Base-by-base conservation (phyloP, 2,888 invertebrate genomes). In the Agapetus fuscipes region DNA sequence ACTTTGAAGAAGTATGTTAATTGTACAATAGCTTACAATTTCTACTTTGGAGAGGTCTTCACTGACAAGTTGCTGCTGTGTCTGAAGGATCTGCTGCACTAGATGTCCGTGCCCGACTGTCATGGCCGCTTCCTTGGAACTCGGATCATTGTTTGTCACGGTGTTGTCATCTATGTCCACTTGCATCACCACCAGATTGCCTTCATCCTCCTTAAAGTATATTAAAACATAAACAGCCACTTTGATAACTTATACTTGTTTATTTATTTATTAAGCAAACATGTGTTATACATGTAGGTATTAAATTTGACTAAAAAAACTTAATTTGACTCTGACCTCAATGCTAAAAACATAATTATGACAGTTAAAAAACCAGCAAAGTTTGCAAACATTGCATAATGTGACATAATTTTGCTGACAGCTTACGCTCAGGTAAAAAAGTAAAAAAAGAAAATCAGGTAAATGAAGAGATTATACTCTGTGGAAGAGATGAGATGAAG, bases 31-130 rank as follows among this genome's bases (percentile, higher is more conserved):
- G 59, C 74, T 67, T 63, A 76, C 75, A 49, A 78, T 75, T 59
- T 78, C 77, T 11, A 74, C 72, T 64, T 72, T 75, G 17, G 66
- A 63, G 43, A 59, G 46, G 29, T 53, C 56, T 39, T 57, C 62
- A 52, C 74, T 74, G 44, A 80, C 79, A 32, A 82, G 71, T 56
- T 87, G 86, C 56, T 85, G 85, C 60, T 93, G 87, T 0, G 93
- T 89, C 58, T 94, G 87, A 44, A 96, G 66, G 56, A 95, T 94
- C 65, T 94, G 91, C 54, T 90, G 88, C 1, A 96, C 95, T 35
- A 95, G 67, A 55, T 87, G 85, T 1, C 91, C 89, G 52, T 80
- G 77, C 39, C 62, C 58, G 41, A 57, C 65, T 14, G 57, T 48
- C 30, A 55, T 48, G 54, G 55, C 46, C 54, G 43, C 45, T 54